A percentile compares a stretch with the other conserved stretches of the same genome.
These are phyloP conservation scores for Zalophus californianus DNA, from an alignment of 2,797 vertebrate species.

Conservation along the genomic window DNA sequence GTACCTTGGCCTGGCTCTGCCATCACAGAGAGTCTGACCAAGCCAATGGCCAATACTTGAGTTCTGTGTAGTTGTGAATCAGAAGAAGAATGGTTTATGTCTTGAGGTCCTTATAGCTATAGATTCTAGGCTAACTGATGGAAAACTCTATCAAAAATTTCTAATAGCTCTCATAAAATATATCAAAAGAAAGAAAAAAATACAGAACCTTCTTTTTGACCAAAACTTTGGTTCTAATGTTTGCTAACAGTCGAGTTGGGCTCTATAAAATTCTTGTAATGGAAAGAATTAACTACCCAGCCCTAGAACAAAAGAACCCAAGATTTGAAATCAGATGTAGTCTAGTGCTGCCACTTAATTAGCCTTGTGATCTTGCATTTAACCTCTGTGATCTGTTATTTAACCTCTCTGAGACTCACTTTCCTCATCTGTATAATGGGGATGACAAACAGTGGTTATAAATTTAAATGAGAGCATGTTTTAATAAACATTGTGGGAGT, in stretches of 20 bases:
- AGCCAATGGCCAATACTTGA: not conserved
- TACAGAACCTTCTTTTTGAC: not conserved
- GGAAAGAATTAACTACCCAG: not conserved
- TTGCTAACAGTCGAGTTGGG: not conserved
- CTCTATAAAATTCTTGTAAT: slow-evolving; percentile 9
- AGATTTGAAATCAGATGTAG: not conserved
- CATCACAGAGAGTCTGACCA: not conserved
- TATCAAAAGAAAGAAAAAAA: not conserved
- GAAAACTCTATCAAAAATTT: not conserved
- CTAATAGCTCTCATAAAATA: not conserved
- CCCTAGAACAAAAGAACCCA: slow-evolving; percentile 13
- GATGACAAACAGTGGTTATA: not conserved
- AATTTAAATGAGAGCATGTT: slow-evolving; percentile 23
- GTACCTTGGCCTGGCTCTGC: not conserved
- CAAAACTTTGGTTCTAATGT: slow-evolving; percentile 30
- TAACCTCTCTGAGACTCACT: not conserved
- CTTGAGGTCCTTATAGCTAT: not conserved
- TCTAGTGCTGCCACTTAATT: not conserved
- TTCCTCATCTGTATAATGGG: not conserved
- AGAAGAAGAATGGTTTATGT: not conserved
- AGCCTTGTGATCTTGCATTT: not conserved
- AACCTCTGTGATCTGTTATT: not conserved
- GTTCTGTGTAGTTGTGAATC: not conserved
- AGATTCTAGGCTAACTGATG: not conserved
- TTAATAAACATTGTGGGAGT: not conserved